A percentile compares a stretch with the other conserved stretches of the same genome.
Evolutionary conservation across 2,888 invertebrate genomes (phyloP).

Genomic region (Sesamia inferens): DNA sequence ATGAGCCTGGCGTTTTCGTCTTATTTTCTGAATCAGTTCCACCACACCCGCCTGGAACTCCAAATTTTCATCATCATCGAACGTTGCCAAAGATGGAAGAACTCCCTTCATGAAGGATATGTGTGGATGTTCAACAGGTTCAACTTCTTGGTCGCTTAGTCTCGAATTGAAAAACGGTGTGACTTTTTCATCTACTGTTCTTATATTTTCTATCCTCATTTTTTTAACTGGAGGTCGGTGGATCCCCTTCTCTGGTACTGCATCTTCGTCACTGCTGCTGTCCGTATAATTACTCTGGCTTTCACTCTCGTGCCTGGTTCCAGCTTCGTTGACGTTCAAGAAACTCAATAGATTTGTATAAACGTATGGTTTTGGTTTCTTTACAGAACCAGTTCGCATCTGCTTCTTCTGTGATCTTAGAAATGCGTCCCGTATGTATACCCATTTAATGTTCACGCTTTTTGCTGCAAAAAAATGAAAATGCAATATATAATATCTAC

Average conservation of each 20-base stretch:
- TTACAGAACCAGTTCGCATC: background rate
- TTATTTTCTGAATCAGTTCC: conserved; percentile 27
- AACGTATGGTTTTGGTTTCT: conserved; percentile 29
- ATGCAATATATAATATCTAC: background rate
- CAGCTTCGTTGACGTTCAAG: conserved; percentile 2
- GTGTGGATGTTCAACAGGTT: conserved; percentile 24
- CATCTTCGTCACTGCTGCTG: background rate
- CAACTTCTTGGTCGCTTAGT: background rate
- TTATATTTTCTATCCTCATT: conserved; percentile 11
- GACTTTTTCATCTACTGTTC: conserved; percentile 7
- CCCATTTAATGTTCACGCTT: conserved; percentile 29
- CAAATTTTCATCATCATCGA: conserved; percentile 28
- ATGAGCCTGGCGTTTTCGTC: conserved; percentile 16
- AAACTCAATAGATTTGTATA: conserved; percentile 32
- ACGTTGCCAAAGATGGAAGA: conserved; percentile 16
- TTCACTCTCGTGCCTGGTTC: conserved; percentile 12
- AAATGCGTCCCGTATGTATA: conserved; percentile 31
- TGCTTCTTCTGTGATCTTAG: conserved; percentile 24
- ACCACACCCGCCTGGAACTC: conserved; percentile 34
- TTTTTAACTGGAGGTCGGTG: conserved; percentile 6
- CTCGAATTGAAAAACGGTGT: background rate
- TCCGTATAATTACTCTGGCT: conserved; percentile 14
- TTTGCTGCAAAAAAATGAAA: conserved; percentile 18
- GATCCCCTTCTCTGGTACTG: background rate
- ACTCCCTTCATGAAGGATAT: conserved; percentile 35